Base-by-base conservation (phyloP, 2,113 vertebrate genomes). In the Myotis lucifugus region DNA sequence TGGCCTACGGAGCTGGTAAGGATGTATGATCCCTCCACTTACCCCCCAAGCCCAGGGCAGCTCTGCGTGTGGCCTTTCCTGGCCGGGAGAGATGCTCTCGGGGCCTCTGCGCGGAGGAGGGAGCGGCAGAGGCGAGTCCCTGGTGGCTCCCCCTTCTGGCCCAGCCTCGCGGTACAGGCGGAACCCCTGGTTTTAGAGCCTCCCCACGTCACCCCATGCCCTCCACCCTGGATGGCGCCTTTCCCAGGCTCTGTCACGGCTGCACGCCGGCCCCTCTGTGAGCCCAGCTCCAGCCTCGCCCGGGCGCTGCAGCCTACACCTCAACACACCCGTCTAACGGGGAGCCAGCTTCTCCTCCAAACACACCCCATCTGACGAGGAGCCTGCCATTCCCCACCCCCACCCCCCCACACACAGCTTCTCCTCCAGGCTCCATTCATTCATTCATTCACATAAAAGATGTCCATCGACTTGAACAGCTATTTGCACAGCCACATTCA, bases 81-180 rank as follows among this genome's bases (percentile, higher is more conserved):
- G 1, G 64, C 3, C 2, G 5, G 0, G 29, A 12, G 29, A 15
- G 59, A 10, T 0, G 17, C 3, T 29, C 14, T 42, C 48, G 0
- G 0, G 1, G 17, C 52, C 61, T 86, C 13, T 29, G 67, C 52
- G 70, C 13, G 34, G 40, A 48, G 8, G 21, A 77, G 23, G 19
- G 4, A 40, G 6, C 7, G 8, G 29, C 27, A 23, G 13, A 21
- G 17, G n/a, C 10, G 34, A 23, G 42, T 70, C 8, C 19, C 13
- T 6, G 2, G 17, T 0, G 2, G 1, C 37, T 42, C 77, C 0
- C 5, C 7, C 37, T 61, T 11, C 59, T n/a, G 11, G 34, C 11
- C 15, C 5, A 8, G 82, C 12, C 21, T 79, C 86, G 10, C 29
- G 34, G 15, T 32, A 2, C 14, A 64, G 83, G 29, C 2, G 23